phyloP scores from a whole-genome alignment of 2,888 invertebrate genomes.

The Cephus pygmeus region DNA sequence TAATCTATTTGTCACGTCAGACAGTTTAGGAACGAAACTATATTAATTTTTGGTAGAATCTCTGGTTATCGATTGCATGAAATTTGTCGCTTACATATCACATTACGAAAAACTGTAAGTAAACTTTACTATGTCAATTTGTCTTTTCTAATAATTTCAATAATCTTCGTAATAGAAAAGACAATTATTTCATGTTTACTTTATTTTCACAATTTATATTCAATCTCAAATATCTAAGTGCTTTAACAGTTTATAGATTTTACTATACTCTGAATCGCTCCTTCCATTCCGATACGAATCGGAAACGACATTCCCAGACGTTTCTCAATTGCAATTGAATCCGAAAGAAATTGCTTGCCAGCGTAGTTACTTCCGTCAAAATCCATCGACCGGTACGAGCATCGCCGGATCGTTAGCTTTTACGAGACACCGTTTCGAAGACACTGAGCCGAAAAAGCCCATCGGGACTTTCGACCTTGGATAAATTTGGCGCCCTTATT shows the following conservation, averaged over 20 bases:
- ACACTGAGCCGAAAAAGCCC: background rate
- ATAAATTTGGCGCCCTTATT: background rate
- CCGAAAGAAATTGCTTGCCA: conserved; percentile 27
- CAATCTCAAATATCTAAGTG: background rate
- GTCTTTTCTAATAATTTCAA: background rate
- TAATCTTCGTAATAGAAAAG: background rate
- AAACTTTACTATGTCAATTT: background rate
- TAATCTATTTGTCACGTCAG: background rate
- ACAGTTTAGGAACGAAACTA: background rate
- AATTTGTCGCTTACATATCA: too few relatives aligned
- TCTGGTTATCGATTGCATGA: background rate
- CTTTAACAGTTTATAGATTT: background rate
- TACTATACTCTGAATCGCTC: background rate
- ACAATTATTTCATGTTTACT: background rate
- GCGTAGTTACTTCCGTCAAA: conserved; percentile 30
- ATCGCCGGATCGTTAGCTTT: conserved; percentile 37
- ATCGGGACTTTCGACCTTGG: background rate
- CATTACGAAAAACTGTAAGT: background rate
- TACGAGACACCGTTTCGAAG: conserved; percentile 29
- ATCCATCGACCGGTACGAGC: conserved; percentile 7
- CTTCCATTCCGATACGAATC: background rate
- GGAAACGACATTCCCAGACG: background rate
- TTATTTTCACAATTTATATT: background rate
- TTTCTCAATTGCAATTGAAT: conserved; percentile 24
- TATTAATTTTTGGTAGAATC: background rate